phyloP scores from a whole-genome alignment of 1,140 invertebrate genomes.

The Drosophila erecta region DNA sequence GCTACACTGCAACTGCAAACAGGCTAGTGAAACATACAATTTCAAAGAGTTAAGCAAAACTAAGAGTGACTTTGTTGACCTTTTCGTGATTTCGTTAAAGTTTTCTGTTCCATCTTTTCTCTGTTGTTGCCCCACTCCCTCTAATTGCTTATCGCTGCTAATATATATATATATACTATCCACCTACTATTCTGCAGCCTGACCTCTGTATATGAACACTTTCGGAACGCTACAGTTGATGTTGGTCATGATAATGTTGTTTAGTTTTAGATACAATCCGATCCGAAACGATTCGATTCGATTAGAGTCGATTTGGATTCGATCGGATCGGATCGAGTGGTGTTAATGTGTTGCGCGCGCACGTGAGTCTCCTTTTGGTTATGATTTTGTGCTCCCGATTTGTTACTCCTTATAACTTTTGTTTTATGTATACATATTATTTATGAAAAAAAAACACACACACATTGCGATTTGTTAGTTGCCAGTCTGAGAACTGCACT shows the following conservation, averaged over 20 bases:
- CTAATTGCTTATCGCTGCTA: slow-evolving; percentile 70
- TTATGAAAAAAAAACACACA: slow-evolving; percentile 28
- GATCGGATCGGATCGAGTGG: slow-evolving; percentile 53
- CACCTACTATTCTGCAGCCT: slow-evolving; percentile 25
- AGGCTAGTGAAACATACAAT: slow-evolving; percentile 75
- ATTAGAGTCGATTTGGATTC: slow-evolving; percentile 26
- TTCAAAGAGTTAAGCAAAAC: slow-evolving; percentile 28
- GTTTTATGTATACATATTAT: slow-evolving; percentile 37
- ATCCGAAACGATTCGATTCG: too few species aligned
- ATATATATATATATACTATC: slow-evolving; percentile 35
- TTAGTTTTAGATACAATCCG: slow-evolving; percentile 51
- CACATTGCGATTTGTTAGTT: slow-evolving; percentile 65
- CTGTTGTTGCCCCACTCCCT: slow-evolving; percentile 62
- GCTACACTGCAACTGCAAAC: slow-evolving; percentile 15
- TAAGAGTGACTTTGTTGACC: slow-evolving; percentile 39
- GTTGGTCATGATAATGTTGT: slow-evolving; percentile 81
- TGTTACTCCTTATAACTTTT: slow-evolving; percentile 58
- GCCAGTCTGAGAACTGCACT: slow-evolving; percentile 47
- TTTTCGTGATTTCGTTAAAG: slow-evolving; percentile 42
- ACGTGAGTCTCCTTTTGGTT: slow-evolving; percentile 81
- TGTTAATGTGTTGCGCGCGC: slow-evolving; percentile 81
- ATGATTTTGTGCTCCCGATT: slow-evolving; percentile 79
- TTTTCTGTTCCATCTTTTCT: slow-evolving; percentile 64
- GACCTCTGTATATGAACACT: slow-evolving; percentile 37
- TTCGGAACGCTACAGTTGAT: slow-evolving; percentile 48